Base-by-base conservation (phyloP, 2,888 invertebrate species). In the Magallana nippona region DNA sequence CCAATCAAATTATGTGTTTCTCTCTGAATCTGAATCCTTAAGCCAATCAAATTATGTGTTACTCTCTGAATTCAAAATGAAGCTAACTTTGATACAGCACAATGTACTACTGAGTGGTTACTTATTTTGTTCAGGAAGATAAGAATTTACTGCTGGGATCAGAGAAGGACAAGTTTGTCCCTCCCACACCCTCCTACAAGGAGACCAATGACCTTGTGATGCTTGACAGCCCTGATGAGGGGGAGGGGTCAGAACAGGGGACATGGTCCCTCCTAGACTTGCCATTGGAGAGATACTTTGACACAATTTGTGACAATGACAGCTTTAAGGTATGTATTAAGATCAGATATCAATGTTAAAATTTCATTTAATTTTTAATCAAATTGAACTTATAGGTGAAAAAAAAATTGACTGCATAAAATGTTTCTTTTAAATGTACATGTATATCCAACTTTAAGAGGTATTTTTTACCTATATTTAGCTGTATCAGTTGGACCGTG, bases 241-340 rank as follows among this genome's bases (percentile, higher is more conserved):
- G 86, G 5, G 86, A 85, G 55, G 86, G 86, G 71, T 44, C 55
- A 22, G 79, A 86, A 11, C 83, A 84, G 62, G 82, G 87, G 27
- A 86, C 84, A 84, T 78, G 87, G 22, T 85, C 88, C 62, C 87
- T 89, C 81, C 87, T 87, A 60, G 93, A 93, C 84, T 91, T 93
- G 81, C 95, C 95, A 2, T 89, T 95, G 83, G 95, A 95, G 89
- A 94, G 94, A 13, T 94, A 94, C 86, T 95, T 94, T 86, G 95
- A 84, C 44, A 82, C 77, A 79, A 92, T 95, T 17, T 95, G 95
- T 91, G 95, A 95, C 89, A 94, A 94, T 85, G 91, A 92, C 78
- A 94, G 94, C 55, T 95, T 95, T 88, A 94, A 95, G 94, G 95
- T 95, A 87, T 77, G 77, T 78, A 27, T 32, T 55, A 63, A 27